Base-by-base conservation (phyloP, 2,113 vertebrate species). In the Seriola quinqueradiata region DNA sequence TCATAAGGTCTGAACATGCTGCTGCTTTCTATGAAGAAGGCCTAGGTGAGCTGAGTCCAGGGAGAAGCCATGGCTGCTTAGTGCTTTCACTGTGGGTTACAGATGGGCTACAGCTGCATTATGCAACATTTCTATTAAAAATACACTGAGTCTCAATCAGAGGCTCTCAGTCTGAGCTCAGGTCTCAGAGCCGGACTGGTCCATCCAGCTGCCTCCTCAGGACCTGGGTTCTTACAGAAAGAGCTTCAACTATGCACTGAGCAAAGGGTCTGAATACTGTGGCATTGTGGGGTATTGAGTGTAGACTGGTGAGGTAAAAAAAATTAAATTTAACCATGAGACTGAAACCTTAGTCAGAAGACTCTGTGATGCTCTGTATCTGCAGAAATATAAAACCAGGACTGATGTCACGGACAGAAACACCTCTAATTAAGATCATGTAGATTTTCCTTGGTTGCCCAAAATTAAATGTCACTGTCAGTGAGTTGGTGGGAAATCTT, bases 61-160 rank as follows among this genome's bases (percentile, higher is more conserved):
- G 40, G 16, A 57, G 32, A 67, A 34, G 61, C 70, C 32, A 21
- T 19, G n/a, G 21, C 21, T 60, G 46, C 44, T 52, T n/a, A 17
- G 42, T 36, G 57, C 55, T 44, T 60, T 64, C 14, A 67, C 42
- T 66, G 44, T 67, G 46, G 12, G 13, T 14, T 28, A 4, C 40
- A 67, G 42, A 40, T 8, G 55, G 23, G 23, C 25, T 57, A 11
- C 1, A 42, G 46, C 57, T 46, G 19, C 11, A 65, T 70, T 76
- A 75, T 64, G 48, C 59, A 69, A 63, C 13, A 23, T 23, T 6
- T 44, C 78, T 50, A 19, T 66, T 38, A 66, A 75, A 59, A 38
- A 64, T 52, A 50, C 3, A 59, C 6, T 5, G 12, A 61, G 32
- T 3, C 60, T 57, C 5, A 78, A 70, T 52, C 36, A 72, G 50